phyloP scores from a whole-genome alignment of 2,888 invertebrate genomes.

The Ophion ventricosus region DNA sequence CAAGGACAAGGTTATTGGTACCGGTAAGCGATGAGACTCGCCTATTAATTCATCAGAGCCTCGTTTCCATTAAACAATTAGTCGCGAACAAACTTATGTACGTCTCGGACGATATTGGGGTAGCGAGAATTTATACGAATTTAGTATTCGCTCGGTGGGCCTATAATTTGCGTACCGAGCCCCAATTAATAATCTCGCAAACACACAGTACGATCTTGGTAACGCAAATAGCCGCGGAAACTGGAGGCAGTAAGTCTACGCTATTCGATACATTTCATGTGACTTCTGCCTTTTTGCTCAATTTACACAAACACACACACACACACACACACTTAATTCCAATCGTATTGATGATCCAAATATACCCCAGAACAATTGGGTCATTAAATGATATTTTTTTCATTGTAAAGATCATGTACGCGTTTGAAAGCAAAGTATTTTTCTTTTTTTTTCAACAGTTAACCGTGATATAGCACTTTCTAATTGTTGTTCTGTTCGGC shows the following conservation, averaged over 20 bases:
- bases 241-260: neutral
- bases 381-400: too few species aligned
- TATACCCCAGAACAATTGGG: neutral
- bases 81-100: slow-evolving; percentile 16
- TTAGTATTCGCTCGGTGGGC: neutral
- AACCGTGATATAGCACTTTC: too few species aligned
- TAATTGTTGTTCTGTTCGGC: too few species aligned
- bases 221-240: neutral
- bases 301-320: neutral
- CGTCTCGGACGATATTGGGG: slow-evolving; percentile 15
- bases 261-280: neutral
- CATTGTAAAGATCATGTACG: too few species aligned
- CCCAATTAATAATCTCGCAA: slow-evolving; percentile 39
- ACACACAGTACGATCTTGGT: neutral
- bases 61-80: slow-evolving; percentile 20
- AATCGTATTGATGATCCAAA: neutral
- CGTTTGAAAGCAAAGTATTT: too few species aligned
- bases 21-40: slow-evolving; percentile 6
- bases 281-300: neutral
- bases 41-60: slow-evolving; percentile 39
- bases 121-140: slow-evolving; percentile 9
- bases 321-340: neutral
- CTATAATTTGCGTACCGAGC: slow-evolving; percentile 28
- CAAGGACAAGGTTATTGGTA: slow-evolving; percentile 46
- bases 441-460: too few species aligned